Percentiles rank a stretch among this genome's conserved stretches.
Conservation (phyloP, 2,113 vertebrate species). For the Platysteira castanea region DNA sequence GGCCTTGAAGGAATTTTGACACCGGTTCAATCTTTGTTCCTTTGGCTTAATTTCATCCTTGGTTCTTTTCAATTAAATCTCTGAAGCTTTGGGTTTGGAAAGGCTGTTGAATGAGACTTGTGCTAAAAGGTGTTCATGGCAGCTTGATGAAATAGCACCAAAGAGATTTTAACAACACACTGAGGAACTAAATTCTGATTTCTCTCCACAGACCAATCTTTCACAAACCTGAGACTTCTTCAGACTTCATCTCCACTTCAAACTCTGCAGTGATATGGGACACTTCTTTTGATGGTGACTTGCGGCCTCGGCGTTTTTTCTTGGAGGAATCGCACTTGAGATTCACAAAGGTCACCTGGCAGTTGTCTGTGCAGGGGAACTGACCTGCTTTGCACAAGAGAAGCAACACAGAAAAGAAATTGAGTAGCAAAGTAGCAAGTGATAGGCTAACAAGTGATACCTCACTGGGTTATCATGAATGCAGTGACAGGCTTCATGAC, state of each 20-base stretch:
- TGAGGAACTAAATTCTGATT: not conserved
- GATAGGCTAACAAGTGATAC: not conserved
- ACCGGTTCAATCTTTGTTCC: not conserved
- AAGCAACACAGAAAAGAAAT: not conserved
- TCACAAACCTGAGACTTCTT: slow-evolving; percentile 86
- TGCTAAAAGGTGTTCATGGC: not conserved
- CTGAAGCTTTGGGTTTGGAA: not conserved
- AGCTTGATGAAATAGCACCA: not conserved
- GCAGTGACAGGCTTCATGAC: not conserved
- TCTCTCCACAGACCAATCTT: not conserved
- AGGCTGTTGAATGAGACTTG: not conserved
- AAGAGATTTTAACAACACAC: not conserved
- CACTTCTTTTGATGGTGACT: slow-evolving; percentile 91
- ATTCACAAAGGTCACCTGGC: slow-evolving; percentile 90
- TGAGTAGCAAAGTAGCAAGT: not conserved
- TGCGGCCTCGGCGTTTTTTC: slow-evolving; percentile 88
- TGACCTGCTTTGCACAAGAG: slow-evolving; percentile 63
- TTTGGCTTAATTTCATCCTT: not conserved
- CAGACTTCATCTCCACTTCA: slow-evolving; percentile 89
- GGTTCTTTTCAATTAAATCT: not conserved
- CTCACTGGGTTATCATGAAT: not conserved
- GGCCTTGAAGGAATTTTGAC: not conserved
- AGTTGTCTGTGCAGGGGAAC: slow-evolving; percentile 85
- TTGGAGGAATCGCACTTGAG: slow-evolving; percentile 95
- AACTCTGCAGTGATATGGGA: slow-evolving; percentile 93